phyloP scores from a whole-genome alignment of 2,113 vertebrate genomes.

The Tachysurus vachellii region DNA sequence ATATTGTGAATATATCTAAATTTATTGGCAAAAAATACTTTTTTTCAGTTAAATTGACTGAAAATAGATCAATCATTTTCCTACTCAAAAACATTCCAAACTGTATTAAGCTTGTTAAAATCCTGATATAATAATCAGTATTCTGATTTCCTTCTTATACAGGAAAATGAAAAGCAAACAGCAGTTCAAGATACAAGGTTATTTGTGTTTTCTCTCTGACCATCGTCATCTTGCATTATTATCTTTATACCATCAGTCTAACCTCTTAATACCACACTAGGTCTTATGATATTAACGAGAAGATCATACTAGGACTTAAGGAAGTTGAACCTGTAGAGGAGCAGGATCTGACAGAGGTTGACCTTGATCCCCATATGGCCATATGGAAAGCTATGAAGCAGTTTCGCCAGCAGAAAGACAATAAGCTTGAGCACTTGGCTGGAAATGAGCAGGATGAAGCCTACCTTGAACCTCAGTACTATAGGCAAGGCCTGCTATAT shows the following conservation, averaged over 20 bases:
- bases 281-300: slow-evolving; percentile 55
- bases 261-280: slow-evolving; percentile 50
- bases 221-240: no score
- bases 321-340: slow-evolving; percentile 65
- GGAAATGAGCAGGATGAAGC: slow-evolving; percentile 12
- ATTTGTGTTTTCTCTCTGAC: slow-evolving; percentile 56
- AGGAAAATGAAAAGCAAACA: slow-evolving; percentile 60
- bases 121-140: background rate
- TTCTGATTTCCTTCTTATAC: slow-evolving; percentile 37
- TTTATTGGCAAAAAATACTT: background rate
- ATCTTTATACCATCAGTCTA: background rate
- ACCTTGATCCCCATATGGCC: slow-evolving; percentile 61
- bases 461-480: background rate
- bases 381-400: slow-evolving; percentile 62
- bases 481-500: background rate
- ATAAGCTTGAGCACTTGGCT: slow-evolving; percentile 36
- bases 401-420: slow-evolving; percentile 31
- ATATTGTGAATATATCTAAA: background rate
- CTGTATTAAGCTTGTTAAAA: background rate
- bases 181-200: slow-evolving; percentile 60
- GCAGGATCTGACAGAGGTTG: slow-evolving; percentile 45
- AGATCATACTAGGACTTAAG: slow-evolving; percentile 50
- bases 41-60: background rate
- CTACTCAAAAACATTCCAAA: background rate
- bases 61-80: background rate